Conservation (phyloP, 2,888 invertebrate species). For the Apodemia zela region DNA sequence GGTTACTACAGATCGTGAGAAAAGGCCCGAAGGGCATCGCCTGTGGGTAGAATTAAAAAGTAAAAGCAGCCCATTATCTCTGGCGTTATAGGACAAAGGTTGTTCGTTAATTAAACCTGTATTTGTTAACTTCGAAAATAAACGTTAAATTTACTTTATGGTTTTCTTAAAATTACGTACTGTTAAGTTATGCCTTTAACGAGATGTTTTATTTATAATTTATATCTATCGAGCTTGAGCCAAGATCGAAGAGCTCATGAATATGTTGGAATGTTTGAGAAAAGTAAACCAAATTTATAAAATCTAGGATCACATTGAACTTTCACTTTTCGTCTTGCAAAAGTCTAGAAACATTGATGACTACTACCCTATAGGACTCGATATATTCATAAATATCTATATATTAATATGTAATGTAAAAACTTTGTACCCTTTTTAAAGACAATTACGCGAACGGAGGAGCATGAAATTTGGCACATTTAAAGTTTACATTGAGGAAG, state of each 20-base stretch:
- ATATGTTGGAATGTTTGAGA: background rate
- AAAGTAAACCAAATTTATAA: background rate
- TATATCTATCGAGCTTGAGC: background rate
- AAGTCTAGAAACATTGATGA: no score
- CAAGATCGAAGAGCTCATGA: no score
- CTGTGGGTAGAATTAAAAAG: slow-evolving; percentile 15
- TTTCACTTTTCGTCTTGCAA: no score
- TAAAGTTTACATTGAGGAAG: no score
- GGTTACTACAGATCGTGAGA: background rate
- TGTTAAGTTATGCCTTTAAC: background rate
- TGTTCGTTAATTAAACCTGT: slow-evolving; percentile 3
- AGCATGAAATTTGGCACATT: no score
- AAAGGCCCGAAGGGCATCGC: slow-evolving; percentile 4
- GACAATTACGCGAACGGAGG: no score
- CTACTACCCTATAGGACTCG: no score
- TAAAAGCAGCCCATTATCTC: slow-evolving; percentile 19
- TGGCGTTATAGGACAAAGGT: slow-evolving; percentile 8
- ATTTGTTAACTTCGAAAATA: slow-evolving; percentile 3
- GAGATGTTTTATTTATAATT: no score
- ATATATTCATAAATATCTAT: no score
- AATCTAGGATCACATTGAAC: background rate
- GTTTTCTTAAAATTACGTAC: background rate
- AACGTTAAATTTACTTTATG: slow-evolving; percentile 8
- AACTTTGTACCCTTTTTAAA: no score
- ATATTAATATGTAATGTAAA: no score